Conservation (phyloP, 2,888 invertebrate genomes). For the Macroteleia sp. region DNA sequence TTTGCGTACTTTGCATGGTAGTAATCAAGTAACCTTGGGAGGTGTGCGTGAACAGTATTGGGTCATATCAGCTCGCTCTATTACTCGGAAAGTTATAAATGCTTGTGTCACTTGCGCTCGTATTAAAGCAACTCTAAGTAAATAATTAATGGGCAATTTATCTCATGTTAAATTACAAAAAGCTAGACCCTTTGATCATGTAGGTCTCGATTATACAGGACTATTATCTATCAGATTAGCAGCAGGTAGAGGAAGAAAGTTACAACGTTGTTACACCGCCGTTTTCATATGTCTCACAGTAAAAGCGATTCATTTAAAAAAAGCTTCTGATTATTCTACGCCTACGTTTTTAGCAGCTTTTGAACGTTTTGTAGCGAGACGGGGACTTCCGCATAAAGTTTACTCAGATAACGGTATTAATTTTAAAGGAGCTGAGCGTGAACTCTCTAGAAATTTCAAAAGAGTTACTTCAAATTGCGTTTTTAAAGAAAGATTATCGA, state of each 20-base stretch:
- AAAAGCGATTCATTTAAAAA: conserved; percentile 1
- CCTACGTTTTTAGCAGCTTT: conserved; percentile 1
- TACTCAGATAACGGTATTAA: not conserved
- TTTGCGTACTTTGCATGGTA: conserved; percentile 30
- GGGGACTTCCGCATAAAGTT: not conserved
- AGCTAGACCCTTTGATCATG: not conserved
- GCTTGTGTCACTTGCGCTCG: conserved; percentile 26
- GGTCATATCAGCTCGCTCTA: conserved; percentile 25
- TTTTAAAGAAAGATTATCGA: too few relatives aligned
- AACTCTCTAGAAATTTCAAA: too few relatives aligned
- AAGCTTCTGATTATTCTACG: not conserved
- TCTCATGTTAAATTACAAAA: not conserved
- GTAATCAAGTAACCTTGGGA: conserved; percentile 30
- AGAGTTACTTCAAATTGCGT: too few relatives aligned
- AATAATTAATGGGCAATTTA: not conserved
- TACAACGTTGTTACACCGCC: not conserved
- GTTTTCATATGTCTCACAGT: conserved; percentile 7
- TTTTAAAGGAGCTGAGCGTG: not conserved
- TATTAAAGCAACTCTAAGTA: not conserved
- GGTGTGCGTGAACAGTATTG: conserved; percentile 39
- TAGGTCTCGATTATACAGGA: not conserved
- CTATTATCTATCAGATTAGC: not conserved
- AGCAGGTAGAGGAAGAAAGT: not conserved
- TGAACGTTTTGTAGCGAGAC: not conserved
- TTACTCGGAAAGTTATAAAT: not conserved